Conservation (phyloP, 2,797 vertebrate species). For the Cyprinodon diabolis region DNA sequence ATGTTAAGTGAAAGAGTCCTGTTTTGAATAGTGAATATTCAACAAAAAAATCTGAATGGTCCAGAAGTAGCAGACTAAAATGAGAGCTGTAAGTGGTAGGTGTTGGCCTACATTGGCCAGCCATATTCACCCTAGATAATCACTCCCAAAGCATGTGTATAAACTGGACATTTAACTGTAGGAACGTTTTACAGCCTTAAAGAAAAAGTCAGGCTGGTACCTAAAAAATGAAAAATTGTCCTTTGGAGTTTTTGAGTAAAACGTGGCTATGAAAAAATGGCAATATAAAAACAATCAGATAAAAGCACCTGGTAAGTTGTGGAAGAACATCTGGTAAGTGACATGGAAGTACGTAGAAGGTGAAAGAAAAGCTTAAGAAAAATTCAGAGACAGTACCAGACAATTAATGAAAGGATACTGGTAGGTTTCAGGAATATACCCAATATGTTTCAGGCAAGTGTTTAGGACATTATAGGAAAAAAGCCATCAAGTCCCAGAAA, state of each 20-base stretch:
- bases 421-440: not conserved
- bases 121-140: conserved; percentile 57
- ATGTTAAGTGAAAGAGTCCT: conserved; percentile 25
- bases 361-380: too few relatives aligned
- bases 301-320: not conserved
- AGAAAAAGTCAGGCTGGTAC: conserved; percentile 34
- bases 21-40: conserved; percentile 2
- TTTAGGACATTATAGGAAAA: too few relatives aligned
- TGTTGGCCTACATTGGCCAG: conserved; percentile 38
- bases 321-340: too few relatives aligned
- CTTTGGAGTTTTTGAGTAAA: too few relatives aligned
- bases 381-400: too few relatives aligned
- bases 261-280: too few relatives aligned
- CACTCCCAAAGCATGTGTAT: conserved; percentile 66
- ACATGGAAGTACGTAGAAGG: too few relatives aligned
- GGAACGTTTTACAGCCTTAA: conserved; percentile 65
- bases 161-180: conserved; percentile 66
- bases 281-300: not conserved
- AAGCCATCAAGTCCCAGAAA: not conserved
- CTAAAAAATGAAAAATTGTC: too few relatives aligned
- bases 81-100: conserved; percentile 38
- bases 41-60: conserved; percentile 13
- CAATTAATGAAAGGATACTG: too few relatives aligned
- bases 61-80: conserved; percentile 43
- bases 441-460: not conserved